A percentile compares a stretch with the other conserved stretches of the same genome.
Evolutionary conservation across 2,797 vertebrate genomes (phyloP).

Genomic region (Glyptemys insculpta): DNA sequence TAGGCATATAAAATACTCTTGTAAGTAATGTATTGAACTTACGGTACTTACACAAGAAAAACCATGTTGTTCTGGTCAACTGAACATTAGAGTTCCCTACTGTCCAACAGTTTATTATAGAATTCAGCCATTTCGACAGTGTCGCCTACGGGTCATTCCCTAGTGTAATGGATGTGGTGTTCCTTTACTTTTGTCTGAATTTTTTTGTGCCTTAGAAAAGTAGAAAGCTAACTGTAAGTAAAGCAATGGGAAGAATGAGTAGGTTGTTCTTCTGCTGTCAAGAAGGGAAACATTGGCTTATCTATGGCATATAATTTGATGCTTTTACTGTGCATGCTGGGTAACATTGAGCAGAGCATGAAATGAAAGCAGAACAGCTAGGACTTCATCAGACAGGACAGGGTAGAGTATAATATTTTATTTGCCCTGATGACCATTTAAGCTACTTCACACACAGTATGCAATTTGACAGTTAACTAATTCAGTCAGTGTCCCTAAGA

Average conservation of each 20-base stretch:
- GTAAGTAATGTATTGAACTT: neutral
- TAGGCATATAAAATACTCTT: neutral
- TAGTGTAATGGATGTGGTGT: neutral
- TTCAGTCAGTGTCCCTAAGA: neutral
- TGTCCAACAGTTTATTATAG: neutral
- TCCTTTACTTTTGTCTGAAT: neutral
- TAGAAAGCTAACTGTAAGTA: neutral
- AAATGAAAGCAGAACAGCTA: neutral
- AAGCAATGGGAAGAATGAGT: neutral
- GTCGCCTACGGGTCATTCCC: accelerated
- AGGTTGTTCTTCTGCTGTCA: neutral
- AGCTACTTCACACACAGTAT: neutral
- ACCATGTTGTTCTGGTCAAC: neutral
- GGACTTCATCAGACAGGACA: neutral
- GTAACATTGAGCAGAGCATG: neutral
- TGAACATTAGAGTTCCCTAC: neutral
- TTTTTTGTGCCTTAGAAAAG: neutral
- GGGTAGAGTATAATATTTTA: neutral
- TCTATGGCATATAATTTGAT: neutral
- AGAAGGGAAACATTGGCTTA: neutral
- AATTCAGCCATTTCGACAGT: neutral
- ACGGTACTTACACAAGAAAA: neutral
- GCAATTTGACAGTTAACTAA: neutral
- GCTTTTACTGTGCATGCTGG: neutral
- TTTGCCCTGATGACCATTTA: neutral